phyloP scores from a whole-genome alignment of 2,888 invertebrate genomes.

The Encarsia formosa region DNA sequence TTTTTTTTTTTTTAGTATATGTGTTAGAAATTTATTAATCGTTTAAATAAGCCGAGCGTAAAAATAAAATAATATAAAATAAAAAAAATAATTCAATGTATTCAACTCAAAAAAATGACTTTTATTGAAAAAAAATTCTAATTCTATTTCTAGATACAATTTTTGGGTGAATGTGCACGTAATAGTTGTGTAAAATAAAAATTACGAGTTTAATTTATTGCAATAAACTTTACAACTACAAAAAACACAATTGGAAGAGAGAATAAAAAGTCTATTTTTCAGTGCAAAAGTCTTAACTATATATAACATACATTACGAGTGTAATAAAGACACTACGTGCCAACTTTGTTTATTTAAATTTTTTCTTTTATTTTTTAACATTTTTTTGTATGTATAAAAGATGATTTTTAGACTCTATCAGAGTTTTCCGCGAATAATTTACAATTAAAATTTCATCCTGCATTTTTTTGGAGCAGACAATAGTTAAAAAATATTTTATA shows the following conservation, averaged over 20 bases:
- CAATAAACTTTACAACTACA: conserved; percentile 6
- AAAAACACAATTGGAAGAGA: conserved; percentile 8
- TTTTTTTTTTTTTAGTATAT: conserved; percentile 3
- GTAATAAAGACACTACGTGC: conserved; percentile 7
- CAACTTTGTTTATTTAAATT: no score
- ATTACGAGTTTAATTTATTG: conserved; percentile 5
- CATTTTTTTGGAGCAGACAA: neutral
- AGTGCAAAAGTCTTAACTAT: conserved; percentile 6
- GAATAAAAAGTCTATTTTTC: conserved; percentile 6
- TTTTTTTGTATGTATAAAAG: conserved; percentile 7
- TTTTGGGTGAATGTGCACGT: conserved; percentile 35
- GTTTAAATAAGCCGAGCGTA: conserved; percentile 41
- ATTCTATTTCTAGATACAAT: conserved; percentile 47
- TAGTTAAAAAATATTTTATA: conserved; percentile 7
- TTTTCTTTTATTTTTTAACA: conserved; percentile 7
- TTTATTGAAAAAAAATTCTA: conserved; percentile 44
- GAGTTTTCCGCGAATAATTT: conserved; percentile 9
- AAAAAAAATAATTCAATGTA: conserved; percentile 47
- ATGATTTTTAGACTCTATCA: conserved; percentile 13
- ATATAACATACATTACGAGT: conserved; percentile 4
- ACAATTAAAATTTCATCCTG: conserved; percentile 9
- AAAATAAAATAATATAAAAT: conserved; percentile 35
- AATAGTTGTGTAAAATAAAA: conserved; percentile 20
- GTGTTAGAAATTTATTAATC: neutral
- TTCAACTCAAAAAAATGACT: conserved; percentile 49